Evolutionary conservation across 1,140 invertebrate genomes (phyloP).

Genomic region (Portunus trituberculatus): DNA sequence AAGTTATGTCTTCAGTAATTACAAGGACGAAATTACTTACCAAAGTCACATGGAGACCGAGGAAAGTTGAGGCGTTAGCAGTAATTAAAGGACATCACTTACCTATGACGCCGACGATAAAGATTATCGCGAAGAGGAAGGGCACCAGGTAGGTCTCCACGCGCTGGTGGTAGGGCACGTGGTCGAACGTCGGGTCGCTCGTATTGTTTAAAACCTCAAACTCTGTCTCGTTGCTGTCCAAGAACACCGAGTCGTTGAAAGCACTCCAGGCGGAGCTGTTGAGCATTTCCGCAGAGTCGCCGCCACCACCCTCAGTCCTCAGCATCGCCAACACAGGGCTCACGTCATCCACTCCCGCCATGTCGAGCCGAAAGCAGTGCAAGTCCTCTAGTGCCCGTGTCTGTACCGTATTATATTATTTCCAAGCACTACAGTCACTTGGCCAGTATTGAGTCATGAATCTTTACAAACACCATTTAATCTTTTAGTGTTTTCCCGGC

Average conservation of each 20-base stretch:
- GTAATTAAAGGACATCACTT: not conserved
- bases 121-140: conserved; percentile 58
- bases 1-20: not conserved
- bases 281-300: not conserved
- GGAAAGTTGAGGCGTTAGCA: no score
- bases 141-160: conserved; percentile 70
- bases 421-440: not conserved
- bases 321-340: not conserved
- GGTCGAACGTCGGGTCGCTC: not conserved
- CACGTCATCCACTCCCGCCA: not conserved
- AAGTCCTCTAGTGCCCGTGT: not conserved
- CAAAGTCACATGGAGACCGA: no score
- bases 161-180: conserved; percentile 53
- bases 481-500: no score
- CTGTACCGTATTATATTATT: not conserved
- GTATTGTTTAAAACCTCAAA: not conserved
- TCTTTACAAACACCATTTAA: no score
- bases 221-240: not conserved
- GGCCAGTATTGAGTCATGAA: not conserved
- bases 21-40: not conserved
- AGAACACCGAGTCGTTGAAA: not conserved
- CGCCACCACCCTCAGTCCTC: not conserved
- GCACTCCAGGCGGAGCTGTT: not conserved
- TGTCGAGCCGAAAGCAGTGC: not conserved
- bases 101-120: conserved; percentile 70